Base-by-base conservation (phyloP, 35 echinoderm and acorn worm species). In the Lytechinus variegatus region DNA sequence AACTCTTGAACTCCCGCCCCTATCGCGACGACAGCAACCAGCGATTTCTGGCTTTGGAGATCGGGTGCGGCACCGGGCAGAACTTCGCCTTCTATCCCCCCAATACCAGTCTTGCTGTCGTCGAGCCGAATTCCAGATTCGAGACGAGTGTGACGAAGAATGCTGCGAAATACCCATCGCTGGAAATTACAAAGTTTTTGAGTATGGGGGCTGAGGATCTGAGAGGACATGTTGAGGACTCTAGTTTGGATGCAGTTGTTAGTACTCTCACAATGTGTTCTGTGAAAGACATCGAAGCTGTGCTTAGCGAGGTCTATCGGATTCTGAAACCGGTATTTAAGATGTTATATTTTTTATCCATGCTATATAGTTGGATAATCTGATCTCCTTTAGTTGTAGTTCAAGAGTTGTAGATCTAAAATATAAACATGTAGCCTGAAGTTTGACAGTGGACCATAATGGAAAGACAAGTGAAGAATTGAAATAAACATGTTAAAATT, bases 191-290 rank as follows among this genome's bases (percentile, higher is more conserved):
- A 19, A 86, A 88, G 51, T 95, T 95, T 53, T 29, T 95, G 21
- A 53, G 10, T 9, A 87, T 87, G 95, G 86, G 87, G n/a, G 95
- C 72, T n/a, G 95, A 95, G 54, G 95, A 95, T 54, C 54, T 95
- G 86, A 88, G 44, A 55, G 95, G 53, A 27, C 91, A 86, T 53
- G 87, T 95, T 8, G 44, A 27, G 13, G 86, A 95, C 33, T 10
- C 33, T 5, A 95, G 95, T 28, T n/a, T 54, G 12, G 95, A 95
- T 33, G 95, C 53, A 24, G 95, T 95, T 12, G 95, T 95, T 19
- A 87, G 72, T 54, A 95, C 95, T 10, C 71, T 95, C 53, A 54
- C 87, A 8, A 52, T 95, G 79, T 87, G 95, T 56, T 55, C 72
- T 3, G 86, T 95, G 10, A 5, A 89, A 19, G 71, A 95, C 27